Evolutionary conservation across 2,888 invertebrate genomes (phyloP).

Genomic region (Scaptomyza reducta): DNA sequence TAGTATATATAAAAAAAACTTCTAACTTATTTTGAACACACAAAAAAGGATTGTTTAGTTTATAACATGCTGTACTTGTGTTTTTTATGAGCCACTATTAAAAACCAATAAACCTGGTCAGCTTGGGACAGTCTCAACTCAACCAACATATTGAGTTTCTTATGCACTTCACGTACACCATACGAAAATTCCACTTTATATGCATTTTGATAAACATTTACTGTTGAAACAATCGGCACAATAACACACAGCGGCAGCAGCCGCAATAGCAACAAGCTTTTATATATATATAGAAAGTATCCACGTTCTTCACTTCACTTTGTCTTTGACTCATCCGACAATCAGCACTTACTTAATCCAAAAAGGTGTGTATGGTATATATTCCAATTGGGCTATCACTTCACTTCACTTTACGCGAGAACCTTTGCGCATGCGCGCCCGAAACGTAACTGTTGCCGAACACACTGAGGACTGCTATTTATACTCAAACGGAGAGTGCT

Average conservation of each 20-base stretch:
- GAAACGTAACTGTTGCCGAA: constrained; percentile 73
- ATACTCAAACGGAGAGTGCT: constrained; percentile 63
- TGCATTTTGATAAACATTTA: constrained; percentile 53
- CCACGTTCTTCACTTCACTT: constrained; percentile 41
- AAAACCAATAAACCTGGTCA: constrained; percentile 47
- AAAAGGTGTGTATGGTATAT: constrained; percentile 27
- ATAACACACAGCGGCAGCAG: constrained; percentile 24
- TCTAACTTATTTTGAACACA: neutral
- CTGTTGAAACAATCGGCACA: constrained; percentile 53
- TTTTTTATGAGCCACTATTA: constrained; percentile 56
- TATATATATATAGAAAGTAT: constrained; percentile 56
- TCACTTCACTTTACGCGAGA: constrained; percentile 23
- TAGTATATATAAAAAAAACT: too few relatives aligned
- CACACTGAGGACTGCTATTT: constrained; percentile 70
- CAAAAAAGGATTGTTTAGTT: neutral
- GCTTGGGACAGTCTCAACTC: constrained; percentile 4
- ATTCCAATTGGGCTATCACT: constrained; percentile 23
- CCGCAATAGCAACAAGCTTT: constrained; percentile 14
- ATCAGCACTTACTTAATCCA: constrained; percentile 40
- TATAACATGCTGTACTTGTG: constrained; percentile 12
- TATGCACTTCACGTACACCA: constrained; percentile 60
- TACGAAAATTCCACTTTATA: constrained; percentile 49
- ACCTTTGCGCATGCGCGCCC: constrained; percentile 67
- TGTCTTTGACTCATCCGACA: constrained; percentile 26
- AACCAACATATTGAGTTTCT: constrained; percentile 20